phyloP scores from a whole-genome alignment of 2,888 invertebrate genomes.

The Orthosia gracilis region DNA sequence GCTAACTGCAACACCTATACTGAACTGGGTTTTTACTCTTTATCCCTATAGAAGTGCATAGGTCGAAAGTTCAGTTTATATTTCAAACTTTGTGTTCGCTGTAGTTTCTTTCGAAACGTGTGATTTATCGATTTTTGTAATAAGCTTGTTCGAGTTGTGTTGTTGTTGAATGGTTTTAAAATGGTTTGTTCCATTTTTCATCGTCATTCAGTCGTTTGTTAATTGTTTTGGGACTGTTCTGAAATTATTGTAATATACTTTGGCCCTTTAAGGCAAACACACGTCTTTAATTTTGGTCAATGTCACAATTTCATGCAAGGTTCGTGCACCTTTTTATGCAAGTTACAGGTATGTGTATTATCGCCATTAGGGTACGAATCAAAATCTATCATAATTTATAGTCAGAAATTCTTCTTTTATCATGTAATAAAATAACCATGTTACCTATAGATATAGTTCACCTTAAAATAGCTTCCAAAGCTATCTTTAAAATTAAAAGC shows the following conservation, averaged over 20 bases:
- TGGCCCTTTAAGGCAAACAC: too few species aligned
- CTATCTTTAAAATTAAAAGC: slow-evolving; percentile 1
- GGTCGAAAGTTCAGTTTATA: slow-evolving; percentile 41
- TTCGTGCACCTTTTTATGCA: too few species aligned
- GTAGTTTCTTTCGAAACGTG: slow-evolving; percentile 25
- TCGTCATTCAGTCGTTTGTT: neutral
- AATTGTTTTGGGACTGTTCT: neutral
- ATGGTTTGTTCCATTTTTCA: neutral
- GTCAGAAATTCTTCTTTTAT: too few species aligned
- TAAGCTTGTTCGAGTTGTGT: slow-evolving; percentile 15
- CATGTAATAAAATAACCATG: too few species aligned
- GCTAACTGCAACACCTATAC: slow-evolving; percentile 60
- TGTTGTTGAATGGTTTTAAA: slow-evolving; percentile 23
- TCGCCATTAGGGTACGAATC: neutral
- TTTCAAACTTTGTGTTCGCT: slow-evolving; percentile 36
- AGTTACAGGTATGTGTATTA: too few species aligned
- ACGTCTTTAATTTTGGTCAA: too few species aligned
- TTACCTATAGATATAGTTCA: too few species aligned
- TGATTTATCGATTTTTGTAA: slow-evolving; percentile 52
- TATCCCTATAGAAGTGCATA: slow-evolving; percentile 51
- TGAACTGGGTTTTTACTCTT: slow-evolving; percentile 53
- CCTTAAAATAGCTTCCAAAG: neutral
- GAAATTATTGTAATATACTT: too few species aligned
- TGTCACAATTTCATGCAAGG: too few species aligned
- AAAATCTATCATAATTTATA: too few species aligned